Evolutionary conservation across 2,113 vertebrate genomes (phyloP).

Genomic region (Brienomyrus brachyistius): DNA sequence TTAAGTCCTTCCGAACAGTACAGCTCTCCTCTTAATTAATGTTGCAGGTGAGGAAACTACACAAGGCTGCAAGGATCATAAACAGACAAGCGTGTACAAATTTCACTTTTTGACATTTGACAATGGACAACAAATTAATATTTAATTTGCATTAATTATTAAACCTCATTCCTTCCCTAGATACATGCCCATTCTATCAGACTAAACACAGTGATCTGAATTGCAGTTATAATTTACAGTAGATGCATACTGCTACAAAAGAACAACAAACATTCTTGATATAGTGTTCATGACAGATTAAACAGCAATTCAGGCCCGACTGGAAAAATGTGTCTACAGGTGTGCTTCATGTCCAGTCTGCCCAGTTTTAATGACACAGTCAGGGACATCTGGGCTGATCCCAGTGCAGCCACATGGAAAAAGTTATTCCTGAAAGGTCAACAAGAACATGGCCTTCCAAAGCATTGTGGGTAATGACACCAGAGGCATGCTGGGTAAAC

Average conservation of each 20-base stretch:
- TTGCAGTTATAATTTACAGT: not conserved
- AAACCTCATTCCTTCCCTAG: not conserved
- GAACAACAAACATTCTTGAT: not conserved
- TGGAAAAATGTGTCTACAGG: not conserved
- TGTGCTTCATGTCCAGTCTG: not conserved
- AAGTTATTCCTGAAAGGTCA: not conserved
- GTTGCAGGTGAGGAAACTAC: not conserved
- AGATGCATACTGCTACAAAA: not conserved
- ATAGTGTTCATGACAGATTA: not conserved
- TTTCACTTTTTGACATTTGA: not conserved
- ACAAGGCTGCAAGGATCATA: not conserved
- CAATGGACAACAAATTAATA: not conserved
- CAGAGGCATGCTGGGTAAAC: not conserved
- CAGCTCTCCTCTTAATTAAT: not conserved
- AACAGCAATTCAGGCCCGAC: not conserved
- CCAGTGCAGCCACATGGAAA: not conserved
- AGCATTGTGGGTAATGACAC: not conserved
- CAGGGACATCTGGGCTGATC: not conserved
- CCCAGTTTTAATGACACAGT: not conserved
- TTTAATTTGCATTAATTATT: not conserved
- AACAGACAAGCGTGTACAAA: not conserved
- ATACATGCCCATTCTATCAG: not conserved
- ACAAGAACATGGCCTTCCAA: not conserved
- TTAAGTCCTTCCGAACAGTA: not conserved
- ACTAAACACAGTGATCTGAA: not conserved